These are phyloP conservation scores for Stegodyphus mimosarum DNA, from an alignment of 1,140 invertebrate species.

Conservation along the genomic window DNA sequence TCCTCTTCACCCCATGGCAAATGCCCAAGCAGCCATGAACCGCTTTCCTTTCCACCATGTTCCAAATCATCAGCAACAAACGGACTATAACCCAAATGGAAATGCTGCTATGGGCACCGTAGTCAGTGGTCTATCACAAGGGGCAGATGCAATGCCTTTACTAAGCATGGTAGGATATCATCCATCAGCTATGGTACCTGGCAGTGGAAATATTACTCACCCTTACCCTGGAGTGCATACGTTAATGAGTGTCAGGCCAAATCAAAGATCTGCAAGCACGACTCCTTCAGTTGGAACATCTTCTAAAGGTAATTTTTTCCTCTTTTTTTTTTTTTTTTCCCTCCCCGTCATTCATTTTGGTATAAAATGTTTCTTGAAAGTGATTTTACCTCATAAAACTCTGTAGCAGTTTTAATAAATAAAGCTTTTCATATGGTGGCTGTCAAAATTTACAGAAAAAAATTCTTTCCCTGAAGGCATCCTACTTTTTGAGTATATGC, in stretches of 20 bases:
- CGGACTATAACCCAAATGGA: conserved; percentile 39
- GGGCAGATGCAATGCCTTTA: conserved; percentile 40
- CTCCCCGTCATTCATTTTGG: too few species aligned
- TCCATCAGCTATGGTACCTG: conserved; percentile 30
- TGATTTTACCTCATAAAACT: too few species aligned
- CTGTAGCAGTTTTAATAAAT: too few species aligned
- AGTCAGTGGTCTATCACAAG: conserved; percentile 15
- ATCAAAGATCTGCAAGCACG: conserved; percentile 51
- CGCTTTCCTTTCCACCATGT: conserved; percentile 40
- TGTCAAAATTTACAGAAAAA: too few species aligned
- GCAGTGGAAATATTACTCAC: conserved; percentile 33
- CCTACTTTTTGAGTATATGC: too few species aligned
- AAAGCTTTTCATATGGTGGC: too few species aligned
- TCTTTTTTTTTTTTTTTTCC: neutral
- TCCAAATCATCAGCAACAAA: conserved; percentile 61
- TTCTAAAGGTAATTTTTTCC: conserved; percentile 56
- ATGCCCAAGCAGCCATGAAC: conserved; percentile 62
- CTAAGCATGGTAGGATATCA: conserved; percentile 51
- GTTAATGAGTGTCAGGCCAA: conserved; percentile 54
- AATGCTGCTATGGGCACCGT: conserved; percentile 15
- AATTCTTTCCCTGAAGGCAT: too few species aligned
- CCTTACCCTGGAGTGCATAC: conserved; percentile 26
- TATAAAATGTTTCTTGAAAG: too few species aligned
- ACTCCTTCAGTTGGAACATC: conserved; percentile 61
- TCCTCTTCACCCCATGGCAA: conserved; percentile 65